Conservation (phyloP, 2,888 invertebrate genomes). For the Vannuccia rotundouncinata region DNA sequence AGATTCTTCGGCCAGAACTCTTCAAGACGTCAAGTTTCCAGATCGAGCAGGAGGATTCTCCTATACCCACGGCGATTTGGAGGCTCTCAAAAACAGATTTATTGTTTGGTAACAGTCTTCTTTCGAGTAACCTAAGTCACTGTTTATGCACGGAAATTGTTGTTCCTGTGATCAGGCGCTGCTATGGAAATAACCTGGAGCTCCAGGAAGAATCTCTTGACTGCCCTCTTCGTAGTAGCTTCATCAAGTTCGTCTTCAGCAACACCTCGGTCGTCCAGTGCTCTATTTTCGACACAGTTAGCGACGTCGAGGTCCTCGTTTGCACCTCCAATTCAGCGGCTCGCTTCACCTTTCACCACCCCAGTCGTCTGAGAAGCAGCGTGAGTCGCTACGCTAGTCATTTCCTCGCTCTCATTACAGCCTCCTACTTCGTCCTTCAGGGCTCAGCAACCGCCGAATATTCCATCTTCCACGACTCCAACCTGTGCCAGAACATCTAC, state of each 20-base stretch:
- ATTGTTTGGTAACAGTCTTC: background rate
- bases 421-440: background rate
- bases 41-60: background rate
- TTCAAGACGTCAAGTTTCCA: constrained; percentile 7
- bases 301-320: background rate
- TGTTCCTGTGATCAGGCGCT: background rate
- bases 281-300: background rate
- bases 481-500: too few relatives aligned
- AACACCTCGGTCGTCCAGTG: background rate
- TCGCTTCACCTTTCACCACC: background rate
- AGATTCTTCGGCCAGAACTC: background rate
- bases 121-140: background rate
- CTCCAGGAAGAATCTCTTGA: background rate
- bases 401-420: background rate
- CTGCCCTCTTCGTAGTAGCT: background rate
- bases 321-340: background rate
- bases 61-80: background rate
- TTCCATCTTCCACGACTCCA: too few relatives aligned
- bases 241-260: constrained; percentile 7
- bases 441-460: background rate
- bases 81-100: background rate
- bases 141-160: background rate
- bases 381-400: background rate
- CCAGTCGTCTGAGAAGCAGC: background rate
- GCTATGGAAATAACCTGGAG: background rate